These are phyloP conservation scores for Coryphaenoides rupestris DNA, from an alignment of 2,113 vertebrate genomes.

Conservation along the genomic window DNA sequence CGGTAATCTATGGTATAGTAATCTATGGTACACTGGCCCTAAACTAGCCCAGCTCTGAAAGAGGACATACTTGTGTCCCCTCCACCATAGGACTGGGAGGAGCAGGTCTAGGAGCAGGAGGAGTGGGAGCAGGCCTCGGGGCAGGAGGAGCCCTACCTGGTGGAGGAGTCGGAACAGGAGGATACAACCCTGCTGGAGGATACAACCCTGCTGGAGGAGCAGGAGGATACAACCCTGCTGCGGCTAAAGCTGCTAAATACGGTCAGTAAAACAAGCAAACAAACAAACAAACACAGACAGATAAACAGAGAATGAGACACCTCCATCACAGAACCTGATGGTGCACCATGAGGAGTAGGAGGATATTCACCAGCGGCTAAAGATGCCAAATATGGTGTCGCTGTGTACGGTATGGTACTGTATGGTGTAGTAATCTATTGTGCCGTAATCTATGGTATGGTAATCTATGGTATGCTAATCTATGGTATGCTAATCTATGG, in stretches of 20 bases:
- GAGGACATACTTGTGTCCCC: neutral
- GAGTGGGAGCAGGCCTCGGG: neutral
- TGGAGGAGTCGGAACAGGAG: constrained; percentile 12
- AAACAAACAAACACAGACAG: neutral
- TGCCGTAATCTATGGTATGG: no score
- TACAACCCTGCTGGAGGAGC: constrained; percentile 28
- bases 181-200: constrained; percentile 13
- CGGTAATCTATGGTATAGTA: no score
- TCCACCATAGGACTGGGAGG: neutral
- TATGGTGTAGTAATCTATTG: no score
- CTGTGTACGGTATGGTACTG: no score
- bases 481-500: no score
- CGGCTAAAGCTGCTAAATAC: constrained; percentile 43
- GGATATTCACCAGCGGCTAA: constrained; percentile 8
- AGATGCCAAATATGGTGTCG: constrained; percentile 12
- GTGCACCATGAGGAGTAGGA: constrained; percentile 1
- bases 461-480: no score
- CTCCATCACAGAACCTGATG: constrained; percentile 19
- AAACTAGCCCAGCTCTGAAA: no score
- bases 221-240: constrained; percentile 5
- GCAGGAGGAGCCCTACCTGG: constrained; percentile 17
- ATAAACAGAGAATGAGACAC: no score
- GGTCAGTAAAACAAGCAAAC: constrained; percentile 7
- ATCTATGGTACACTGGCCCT: constrained; percentile 1
- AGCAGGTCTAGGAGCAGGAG: neutral